Conservation (phyloP, 2,888 invertebrate genomes). For the Microctonus brassicae region DNA sequence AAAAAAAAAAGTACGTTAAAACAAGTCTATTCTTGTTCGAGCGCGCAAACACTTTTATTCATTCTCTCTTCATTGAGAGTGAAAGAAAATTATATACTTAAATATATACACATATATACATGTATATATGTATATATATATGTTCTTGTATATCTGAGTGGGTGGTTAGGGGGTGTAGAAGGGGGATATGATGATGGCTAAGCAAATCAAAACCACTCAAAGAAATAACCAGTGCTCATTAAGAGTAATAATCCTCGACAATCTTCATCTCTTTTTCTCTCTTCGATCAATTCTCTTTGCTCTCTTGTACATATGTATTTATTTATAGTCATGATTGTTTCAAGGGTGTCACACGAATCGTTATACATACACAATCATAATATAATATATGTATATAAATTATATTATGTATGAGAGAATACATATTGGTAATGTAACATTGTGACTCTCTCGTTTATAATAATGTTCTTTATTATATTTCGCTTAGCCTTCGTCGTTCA, state of each 20-base stretch:
- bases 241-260: constrained; percentile 64
- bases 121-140: no score
- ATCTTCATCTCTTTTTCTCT: constrained; percentile 36
- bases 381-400: no score
- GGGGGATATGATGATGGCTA: constrained; percentile 42
- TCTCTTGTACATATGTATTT: constrained; percentile 16
- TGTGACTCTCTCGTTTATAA: constrained; percentile 38
- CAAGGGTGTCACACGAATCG: constrained; percentile 65
- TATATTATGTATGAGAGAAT: no score
- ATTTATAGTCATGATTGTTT: constrained; percentile 58
- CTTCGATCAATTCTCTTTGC: neutral
- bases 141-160: neutral
- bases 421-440: constrained; percentile 12
- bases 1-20: neutral
- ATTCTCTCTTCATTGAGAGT: neutral
- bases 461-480: constrained; percentile 59
- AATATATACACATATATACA: neutral
- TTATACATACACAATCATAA: constrained; percentile 34
- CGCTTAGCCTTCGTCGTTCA: constrained; percentile 13
- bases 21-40: neutral
- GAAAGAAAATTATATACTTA: neutral
- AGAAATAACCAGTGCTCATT: constrained; percentile 67
- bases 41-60: constrained; percentile 7
- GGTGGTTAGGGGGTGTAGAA: constrained; percentile 29
- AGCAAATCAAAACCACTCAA: constrained; percentile 67